Conservation (phyloP, 2,797 vertebrate species). For the Gouania willdenowi region DNA sequence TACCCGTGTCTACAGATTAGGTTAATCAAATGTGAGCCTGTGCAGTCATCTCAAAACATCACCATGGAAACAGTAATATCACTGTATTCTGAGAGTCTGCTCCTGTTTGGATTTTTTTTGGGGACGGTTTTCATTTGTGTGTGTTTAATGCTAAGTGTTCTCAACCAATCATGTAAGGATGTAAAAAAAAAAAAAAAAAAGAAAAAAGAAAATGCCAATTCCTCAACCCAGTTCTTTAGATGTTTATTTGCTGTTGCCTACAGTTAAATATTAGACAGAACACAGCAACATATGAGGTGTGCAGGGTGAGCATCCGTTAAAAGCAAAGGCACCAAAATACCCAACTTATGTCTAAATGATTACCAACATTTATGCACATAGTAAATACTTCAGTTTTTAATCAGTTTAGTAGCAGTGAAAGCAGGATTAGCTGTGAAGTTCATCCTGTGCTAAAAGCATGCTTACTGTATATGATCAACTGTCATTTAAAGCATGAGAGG, state of each 20-base stretch:
- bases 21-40: constrained; percentile 30
- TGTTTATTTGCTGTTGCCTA: constrained; percentile 30
- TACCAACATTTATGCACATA: constrained; percentile 33
- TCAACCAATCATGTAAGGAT: constrained; percentile 10
- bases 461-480: constrained; percentile 12
- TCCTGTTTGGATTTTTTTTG: constrained; percentile 35
- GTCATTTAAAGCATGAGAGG: constrained; percentile 10
- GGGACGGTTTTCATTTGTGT: constrained; percentile 29
- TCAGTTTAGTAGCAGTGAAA: constrained; percentile 30
- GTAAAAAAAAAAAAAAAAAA: constrained; percentile 15
- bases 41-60: constrained; percentile 41
- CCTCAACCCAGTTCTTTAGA: constrained; percentile 12
- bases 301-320: constrained; percentile 25
- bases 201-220: constrained; percentile 13
- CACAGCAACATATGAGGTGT: constrained; percentile 17
- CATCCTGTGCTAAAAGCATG: constrained; percentile 9
- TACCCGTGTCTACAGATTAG: constrained; percentile 12
- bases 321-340: constrained; percentile 62
- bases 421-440: constrained; percentile 33
- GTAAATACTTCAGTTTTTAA: constrained; percentile 13
- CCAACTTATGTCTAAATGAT: constrained; percentile 35
- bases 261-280: constrained; percentile 24
- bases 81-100: constrained; percentile 14
- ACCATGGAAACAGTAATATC: constrained; percentile 68
- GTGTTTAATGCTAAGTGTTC: constrained; percentile 12